Conservation (phyloP, 2,888 invertebrate species). For the Eucriotettix oculatus region DNA sequence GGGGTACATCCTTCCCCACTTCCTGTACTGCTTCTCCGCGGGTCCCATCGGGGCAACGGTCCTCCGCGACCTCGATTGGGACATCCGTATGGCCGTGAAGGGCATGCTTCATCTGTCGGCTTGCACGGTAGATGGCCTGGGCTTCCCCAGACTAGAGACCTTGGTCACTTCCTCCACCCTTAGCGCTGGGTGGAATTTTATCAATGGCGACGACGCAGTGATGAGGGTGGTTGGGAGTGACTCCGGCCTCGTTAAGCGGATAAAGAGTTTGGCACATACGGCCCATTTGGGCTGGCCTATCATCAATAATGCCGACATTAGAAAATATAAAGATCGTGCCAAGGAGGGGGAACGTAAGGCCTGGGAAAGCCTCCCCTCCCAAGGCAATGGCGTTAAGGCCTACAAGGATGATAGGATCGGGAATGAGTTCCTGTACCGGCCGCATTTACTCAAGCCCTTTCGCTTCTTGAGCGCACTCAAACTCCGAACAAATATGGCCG, state of each 20-base stretch:
- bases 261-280: neutral
- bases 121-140: conserved; percentile 15
- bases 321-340: no score
- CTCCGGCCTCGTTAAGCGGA: neutral
- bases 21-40: conserved; percentile 1
- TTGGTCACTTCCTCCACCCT: conserved; percentile 11
- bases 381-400: neutral
- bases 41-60: neutral
- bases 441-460: conserved; percentile 18
- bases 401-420: conserved; percentile 12
- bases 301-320: no score
- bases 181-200: conserved; percentile 9
- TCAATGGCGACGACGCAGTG: neutral
- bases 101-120: conserved; percentile 16
- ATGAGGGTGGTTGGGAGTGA: neutral
- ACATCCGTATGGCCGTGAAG: conserved; percentile 1
- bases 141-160: conserved; percentile 17
- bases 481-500: conserved; percentile 18
- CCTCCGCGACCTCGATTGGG: neutral
- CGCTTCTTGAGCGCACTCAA: conserved; percentile 17
- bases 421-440: conserved; percentile 10
- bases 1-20: no score
- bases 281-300: no score
- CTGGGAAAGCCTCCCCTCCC: no score
- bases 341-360: no score